Base-by-base conservation (phyloP, 2,113 vertebrate species). In the Todiramphus saurophagus region DNA sequence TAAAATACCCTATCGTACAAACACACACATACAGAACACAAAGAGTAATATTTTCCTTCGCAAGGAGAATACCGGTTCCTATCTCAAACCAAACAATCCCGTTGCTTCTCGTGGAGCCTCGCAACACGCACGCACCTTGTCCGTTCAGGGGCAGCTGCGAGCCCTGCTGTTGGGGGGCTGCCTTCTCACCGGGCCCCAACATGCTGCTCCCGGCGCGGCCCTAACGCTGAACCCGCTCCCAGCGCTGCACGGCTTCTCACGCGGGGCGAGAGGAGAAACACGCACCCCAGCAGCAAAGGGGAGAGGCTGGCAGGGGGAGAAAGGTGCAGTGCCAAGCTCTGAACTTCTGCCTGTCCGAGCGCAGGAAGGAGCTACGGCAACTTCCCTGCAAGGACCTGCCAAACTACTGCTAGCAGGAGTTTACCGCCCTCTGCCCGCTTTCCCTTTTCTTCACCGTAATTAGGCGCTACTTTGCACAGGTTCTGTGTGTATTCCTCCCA, bases 1-100 rank as follows among this genome's bases (percentile, higher is more conserved):
- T 95, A 92, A 94, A 93, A 92, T 1, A 93, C 62, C 5, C 27
- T 66, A 25, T 44, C 41, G 13, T 28, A 74, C 87, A 93, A 87
- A 80, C 64, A 81, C 20, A 56, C 25, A 91, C 20, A 56, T 24
- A 91, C 5, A 76, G 39, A 82, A 75, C 30, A 55, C 23, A 64
- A 95, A 69, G 19, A 48, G 15, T 95, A 67, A 41, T 69, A 63
- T 13, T 64, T 73, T 37, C 5, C 4, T 41, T 21, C 58, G 17
- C 16, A 64, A 80, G 10, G 18, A 79, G n/a, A 18, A 24, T 53
- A 60, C 64, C 28, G 68, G 81, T 58, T 43, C 56, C 62, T 53
- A 27, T 27, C 56, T 81, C n/a, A 50, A 96, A 92, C 2, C 11
- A 89, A 19, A 73, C 56, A 83, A 94, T 9, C 23, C 30, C 27